Conservation (phyloP, 2,113 vertebrate species). For the Urocolius indicus region DNA sequence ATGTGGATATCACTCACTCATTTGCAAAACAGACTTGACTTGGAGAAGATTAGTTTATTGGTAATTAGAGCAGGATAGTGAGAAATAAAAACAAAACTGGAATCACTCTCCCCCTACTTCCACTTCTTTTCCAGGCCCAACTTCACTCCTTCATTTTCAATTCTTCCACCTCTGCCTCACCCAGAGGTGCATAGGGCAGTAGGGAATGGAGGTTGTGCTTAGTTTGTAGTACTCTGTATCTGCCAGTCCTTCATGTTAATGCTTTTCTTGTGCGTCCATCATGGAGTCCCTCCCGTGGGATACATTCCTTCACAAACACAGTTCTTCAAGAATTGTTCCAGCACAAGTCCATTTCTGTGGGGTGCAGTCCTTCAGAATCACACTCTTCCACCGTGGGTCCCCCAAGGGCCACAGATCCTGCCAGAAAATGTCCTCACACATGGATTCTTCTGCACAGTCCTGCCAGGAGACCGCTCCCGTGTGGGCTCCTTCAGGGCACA, state of each 20-base stretch:
- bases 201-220: background rate
- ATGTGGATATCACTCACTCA: background rate
- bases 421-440: background rate
- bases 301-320: background rate
- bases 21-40: background rate
- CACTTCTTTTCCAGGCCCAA: background rate
- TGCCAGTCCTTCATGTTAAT: background rate
- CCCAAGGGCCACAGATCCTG: background rate
- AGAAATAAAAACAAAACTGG: background rate
- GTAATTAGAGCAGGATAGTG: background rate
- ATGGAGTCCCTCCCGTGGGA: background rate
- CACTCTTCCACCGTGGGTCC: background rate
- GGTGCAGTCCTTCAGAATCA: background rate
- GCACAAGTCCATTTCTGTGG: background rate
- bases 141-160: background rate
- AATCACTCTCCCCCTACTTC: background rate
- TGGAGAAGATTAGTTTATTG: background rate
- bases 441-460: background rate
- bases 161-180: background rate
- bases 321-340: background rate
- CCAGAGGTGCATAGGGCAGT: accelerated
- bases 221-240: background rate
- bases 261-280: background rate
- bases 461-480: background rate
- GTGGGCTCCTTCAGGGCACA: too few species aligned